These are phyloP conservation scores for Drosophila orosa DNA, from an alignment of 1,140 invertebrate genomes.

Conservation along the genomic window DNA sequence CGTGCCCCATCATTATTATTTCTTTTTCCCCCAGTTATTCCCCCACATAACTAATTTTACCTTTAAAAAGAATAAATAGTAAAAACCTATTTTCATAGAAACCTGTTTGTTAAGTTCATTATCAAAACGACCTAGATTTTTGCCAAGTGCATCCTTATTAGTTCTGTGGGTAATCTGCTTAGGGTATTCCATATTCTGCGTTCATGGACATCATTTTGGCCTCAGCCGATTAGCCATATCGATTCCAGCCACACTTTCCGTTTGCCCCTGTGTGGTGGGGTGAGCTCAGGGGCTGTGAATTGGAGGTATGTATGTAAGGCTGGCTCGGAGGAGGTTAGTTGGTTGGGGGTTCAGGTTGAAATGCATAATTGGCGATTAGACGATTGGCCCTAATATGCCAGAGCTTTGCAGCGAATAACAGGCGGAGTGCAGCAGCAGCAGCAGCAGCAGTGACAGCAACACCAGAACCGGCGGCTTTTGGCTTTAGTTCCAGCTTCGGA, in stretches of 20 bases:
- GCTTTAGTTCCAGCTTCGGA: conserved; percentile 40
- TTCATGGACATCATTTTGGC: conserved; percentile 33
- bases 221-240: conserved; percentile 58
- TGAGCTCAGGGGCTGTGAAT: conserved; percentile 1
- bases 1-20: no score
- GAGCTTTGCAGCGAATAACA: conserved; percentile 63
- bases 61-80: no score
- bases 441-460: neutral
- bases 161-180: conserved; percentile 2
- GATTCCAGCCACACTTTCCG: conserved; percentile 52
- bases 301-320: neutral
- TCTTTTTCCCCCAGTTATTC: no score
- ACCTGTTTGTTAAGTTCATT: neutral
- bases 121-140: neutral
- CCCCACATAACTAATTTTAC: no score
- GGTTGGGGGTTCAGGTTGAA: conserved; percentile 39
- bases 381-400: conserved; percentile 80
- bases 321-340: neutral
- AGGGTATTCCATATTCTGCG: conserved; percentile 40
- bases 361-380: conserved; percentile 82
- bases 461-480: conserved; percentile 27
- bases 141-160: neutral
- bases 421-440: conserved; percentile 54
- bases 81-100: no score
- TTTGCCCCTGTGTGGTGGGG: conserved; percentile 9